phyloP scores from a whole-genome alignment of 2,888 invertebrate genomes.

The Ochropleura leucogaster region DNA sequence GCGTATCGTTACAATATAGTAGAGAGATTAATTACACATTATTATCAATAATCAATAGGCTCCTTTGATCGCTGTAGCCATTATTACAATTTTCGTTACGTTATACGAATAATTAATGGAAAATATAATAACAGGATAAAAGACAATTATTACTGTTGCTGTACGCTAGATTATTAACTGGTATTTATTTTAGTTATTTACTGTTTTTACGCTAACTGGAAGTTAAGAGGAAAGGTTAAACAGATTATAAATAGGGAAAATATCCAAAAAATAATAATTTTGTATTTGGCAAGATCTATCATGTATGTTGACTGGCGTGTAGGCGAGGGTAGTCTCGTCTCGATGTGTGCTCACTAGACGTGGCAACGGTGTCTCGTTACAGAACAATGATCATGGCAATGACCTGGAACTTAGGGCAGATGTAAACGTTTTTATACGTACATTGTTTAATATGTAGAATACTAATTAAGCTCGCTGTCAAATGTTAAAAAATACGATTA shows the following conservation, averaged over 20 bases:
- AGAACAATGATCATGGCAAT: slow-evolving; percentile 24
- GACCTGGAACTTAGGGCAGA: slow-evolving; percentile 7
- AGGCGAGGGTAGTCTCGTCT: background rate
- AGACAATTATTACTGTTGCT: background rate
- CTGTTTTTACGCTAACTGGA: background rate
- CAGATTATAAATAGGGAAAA: background rate
- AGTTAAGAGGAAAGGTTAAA: background rate
- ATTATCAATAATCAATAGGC: background rate
- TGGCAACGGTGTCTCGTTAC: slow-evolving; percentile 22
- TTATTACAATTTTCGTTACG: background rate
- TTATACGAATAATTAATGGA: background rate
- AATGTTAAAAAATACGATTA: background rate
- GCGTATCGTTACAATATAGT: background rate
- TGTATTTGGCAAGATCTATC: slow-evolving; percentile 14
- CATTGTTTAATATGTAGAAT: background rate
- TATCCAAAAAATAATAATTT: background rate
- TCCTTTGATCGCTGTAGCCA: background rate
- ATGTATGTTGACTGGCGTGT: slow-evolving; percentile 21
- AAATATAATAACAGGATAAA: background rate
- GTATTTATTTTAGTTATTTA: background rate
- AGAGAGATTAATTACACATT: background rate
- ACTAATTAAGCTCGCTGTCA: background rate
- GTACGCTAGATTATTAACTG: background rate
- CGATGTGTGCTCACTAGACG: slow-evolving; percentile 1
- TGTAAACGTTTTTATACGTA: background rate